Evolutionary conservation across 1,140 invertebrate genomes (phyloP), one percentile per base, ranked within the genome.

Genomic region (Choristoneura fumiferana): DNA sequence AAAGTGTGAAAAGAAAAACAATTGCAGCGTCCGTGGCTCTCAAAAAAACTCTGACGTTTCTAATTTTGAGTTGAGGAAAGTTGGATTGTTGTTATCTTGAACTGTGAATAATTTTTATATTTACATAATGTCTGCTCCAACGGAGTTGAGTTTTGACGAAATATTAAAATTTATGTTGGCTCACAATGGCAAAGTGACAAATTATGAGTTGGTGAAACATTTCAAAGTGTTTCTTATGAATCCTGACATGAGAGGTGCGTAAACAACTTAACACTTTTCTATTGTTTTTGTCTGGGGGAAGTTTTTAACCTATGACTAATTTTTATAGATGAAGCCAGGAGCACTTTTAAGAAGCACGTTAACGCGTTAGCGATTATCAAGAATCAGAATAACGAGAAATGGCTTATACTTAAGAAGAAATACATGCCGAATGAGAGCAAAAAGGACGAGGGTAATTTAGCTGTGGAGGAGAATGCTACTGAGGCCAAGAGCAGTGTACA

Each of bases 311-410:
- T 4, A 35, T 40, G 36, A 53, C 38, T 56, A 56, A 59, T 56
- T 57, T 64, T 56, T 94, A 60, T 91, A 96, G 95, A 94, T 84
- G 94, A 96, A 84, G 95, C 96, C 0, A 91, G 96, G 67, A 93
- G 93, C 65, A 93, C 94, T 65, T 98, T 98, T 79, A 98, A 98
- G 90, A 95, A 96, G 60, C 96, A 95, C 87, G 96, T 98, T 1
- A 98, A 98, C 80, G 92, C 92, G 34, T 87, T 98, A 62, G 96
- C 97, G 1, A 94, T 93, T 5, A 96, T 98, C 45, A 96, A 94
- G 79, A 93, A 92, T 66, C 93, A 94, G 76, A 93, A 93, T 86
- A 95, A 94, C 59, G 95, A 96, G 74, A 97, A 97, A 81, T 96
- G 93, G 87, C 84, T 98, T 38, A 93, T 96, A 38, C 86, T 98